Evolutionary conservation across 2,113 vertebrate species (phyloP).

Genomic region (Toxotes jaculatrix): DNA sequence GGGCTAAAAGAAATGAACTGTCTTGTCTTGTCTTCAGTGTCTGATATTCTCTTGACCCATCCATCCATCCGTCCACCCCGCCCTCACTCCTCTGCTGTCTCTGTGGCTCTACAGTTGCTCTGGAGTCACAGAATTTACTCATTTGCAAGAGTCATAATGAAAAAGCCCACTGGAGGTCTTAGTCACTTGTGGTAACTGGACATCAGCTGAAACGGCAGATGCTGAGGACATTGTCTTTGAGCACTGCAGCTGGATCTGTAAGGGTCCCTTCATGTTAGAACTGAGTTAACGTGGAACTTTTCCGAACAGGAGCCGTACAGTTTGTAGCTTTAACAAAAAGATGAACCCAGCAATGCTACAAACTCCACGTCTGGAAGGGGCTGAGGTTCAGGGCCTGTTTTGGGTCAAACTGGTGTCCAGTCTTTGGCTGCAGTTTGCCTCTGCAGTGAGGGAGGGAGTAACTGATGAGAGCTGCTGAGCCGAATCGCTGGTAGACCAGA

Average conservation of each 20-base stretch:
- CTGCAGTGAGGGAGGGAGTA: constrained; percentile 25
- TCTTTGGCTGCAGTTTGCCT: background rate
- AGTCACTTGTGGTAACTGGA: background rate
- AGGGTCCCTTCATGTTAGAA: background rate
- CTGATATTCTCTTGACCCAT: background rate
- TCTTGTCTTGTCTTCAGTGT: no score
- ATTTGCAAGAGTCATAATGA: background rate
- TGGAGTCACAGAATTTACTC: background rate
- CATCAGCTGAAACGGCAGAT: no score
- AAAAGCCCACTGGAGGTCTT: no score
- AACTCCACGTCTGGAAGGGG: background rate
- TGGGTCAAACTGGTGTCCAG: constrained; percentile 2
- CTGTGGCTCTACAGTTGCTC: no score
- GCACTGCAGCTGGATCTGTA: background rate
- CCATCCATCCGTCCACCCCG: no score
- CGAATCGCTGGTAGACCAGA: constrained; percentile 53
- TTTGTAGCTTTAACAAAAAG: background rate
- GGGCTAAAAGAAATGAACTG: no score
- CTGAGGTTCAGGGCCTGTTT: background rate
- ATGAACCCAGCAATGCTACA: background rate
- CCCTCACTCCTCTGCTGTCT: background rate
- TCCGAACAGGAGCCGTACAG: no score
- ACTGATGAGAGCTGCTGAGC: constrained; percentile 26
- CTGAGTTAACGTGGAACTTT: background rate
- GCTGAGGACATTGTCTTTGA: no score